phyloP scores from a whole-genome alignment of 2,797 vertebrate genomes.

The Cichlasoma orientale region DNA sequence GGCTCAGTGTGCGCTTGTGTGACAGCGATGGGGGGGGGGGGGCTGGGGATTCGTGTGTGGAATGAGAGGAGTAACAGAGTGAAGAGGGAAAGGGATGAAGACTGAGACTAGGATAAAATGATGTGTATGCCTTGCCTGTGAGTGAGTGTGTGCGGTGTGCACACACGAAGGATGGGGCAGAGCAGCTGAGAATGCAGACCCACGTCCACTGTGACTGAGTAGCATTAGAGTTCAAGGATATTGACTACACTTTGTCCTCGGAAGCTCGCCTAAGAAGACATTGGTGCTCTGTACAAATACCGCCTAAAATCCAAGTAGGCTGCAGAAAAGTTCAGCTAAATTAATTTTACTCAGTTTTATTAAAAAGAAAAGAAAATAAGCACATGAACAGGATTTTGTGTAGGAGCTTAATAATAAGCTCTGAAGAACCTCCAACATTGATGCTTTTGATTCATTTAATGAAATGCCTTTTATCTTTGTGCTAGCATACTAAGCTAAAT shows the following conservation, averaged over 20 bases:
- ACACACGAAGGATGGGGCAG: conserved; percentile 29
- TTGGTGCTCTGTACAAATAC: neutral
- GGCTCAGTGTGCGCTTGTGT: conserved; percentile 47
- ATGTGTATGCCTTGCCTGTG: conserved; percentile 17
- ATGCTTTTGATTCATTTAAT: neutral
- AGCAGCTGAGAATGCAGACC: conserved; percentile 73
- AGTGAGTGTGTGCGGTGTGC: conserved; percentile 20
- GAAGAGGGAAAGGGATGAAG: conserved; percentile 1
- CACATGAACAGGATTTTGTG: neutral
- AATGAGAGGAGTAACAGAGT: conserved; percentile 18
- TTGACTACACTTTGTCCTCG: conserved; percentile 43
- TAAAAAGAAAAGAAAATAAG: neutral
- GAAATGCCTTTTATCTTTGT: neutral
- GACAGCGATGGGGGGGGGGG: conserved; percentile 23
- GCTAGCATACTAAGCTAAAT: neutral
- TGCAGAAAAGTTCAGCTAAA: neutral
- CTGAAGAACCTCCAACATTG: neutral
- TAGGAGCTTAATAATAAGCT: neutral
- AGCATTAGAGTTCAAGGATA: conserved; percentile 36
- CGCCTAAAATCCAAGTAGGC: neutral
- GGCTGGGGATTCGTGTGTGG: conserved; percentile 23
- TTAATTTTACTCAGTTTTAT: neutral
- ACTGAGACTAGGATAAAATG: conserved; percentile 10
- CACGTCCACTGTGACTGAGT: conserved; percentile 48
- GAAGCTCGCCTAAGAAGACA: conserved; percentile 10